Base-by-base conservation (phyloP, 2,888 invertebrate species). In the Metellina segmentata region DNA sequence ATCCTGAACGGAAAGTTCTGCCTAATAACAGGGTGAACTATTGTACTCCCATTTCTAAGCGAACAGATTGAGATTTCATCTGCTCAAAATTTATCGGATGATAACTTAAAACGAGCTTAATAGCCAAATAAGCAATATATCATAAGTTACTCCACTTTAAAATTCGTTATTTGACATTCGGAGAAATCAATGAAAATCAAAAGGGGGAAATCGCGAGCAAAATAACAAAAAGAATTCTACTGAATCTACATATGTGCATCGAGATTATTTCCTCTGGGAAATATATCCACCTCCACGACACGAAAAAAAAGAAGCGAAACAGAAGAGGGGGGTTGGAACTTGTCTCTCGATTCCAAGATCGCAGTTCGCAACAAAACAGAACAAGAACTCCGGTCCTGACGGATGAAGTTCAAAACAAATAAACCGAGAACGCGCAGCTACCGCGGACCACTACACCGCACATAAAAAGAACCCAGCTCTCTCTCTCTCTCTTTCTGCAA, bases 401-500 rank as follows among this genome's bases (percentile, higher is more conserved):
- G 75, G 48, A 75, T 75, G 75, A 75, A 75, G 75, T 75, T 48
- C 81, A 81, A 69, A 81, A 81, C 61, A 81, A 81, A 81, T 61
- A 75, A 75, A 48, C 19, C 61, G 20, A 48, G 34, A 7, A 81
- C 53, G 20, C 69, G 13, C 34, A 16, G 16, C 13, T 13, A 71
- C 16, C 6, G 34, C 34, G 1, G 34, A 34, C 34, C 34, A n/a
- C 71, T 34, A 34, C 34, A 11, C 9, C 71, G 20, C 71, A 71
- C 71, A 71, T 20, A n/a, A n/a, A 34, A 11, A 61, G 61, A 61
- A 61, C 61, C 61, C 34, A 34, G 34, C 61, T 61, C 61, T 16
- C 61, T 61, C 9, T 5, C 61, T 4, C 1, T 1, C 61, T 61
- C 61, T 16, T 11, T 61, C 9, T 5, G 61, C 61, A 61, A 61